These are phyloP conservation scores for Melanotaenia nigrans DNA, from an alignment of 2,797 vertebrate species.

Conservation along the genomic window DNA sequence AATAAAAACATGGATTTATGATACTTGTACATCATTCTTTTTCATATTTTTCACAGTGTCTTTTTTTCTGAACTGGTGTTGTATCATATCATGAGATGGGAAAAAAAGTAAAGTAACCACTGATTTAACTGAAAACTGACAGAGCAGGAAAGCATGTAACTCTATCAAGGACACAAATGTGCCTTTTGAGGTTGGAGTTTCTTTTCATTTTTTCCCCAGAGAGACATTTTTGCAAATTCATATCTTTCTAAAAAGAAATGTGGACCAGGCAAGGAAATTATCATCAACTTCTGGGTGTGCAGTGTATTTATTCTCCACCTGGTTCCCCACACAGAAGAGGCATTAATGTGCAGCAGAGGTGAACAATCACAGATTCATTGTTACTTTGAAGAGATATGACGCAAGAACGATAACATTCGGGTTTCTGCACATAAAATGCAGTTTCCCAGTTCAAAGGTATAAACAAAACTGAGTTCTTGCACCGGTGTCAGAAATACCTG, in stretches of 20 bases:
- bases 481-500: conserved; percentile 14
- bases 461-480: conserved; percentile 33
- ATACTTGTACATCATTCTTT: too few relatives aligned
- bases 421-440: conserved; percentile 1
- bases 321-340: background rate
- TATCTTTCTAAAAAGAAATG: background rate
- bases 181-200: background rate
- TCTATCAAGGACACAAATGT: background rate
- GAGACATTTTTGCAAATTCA: background rate
- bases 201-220: background rate
- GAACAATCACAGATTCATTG: conserved; percentile 5
- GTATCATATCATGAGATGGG: too few relatives aligned
- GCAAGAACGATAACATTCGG: conserved; percentile 3
- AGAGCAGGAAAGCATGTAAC: background rate
- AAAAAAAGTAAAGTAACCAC: too few relatives aligned
- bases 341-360: conserved; percentile 2
- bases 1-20: too few relatives aligned
- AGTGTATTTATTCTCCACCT: conserved; percentile 6
- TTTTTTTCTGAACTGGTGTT: too few relatives aligned
- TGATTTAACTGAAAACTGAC: background rate
- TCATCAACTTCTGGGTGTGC: background rate
- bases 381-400: conserved; percentile 3
- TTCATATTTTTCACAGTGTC: background rate
- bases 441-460: conserved; percentile 28
- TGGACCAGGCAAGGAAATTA: conserved; percentile 19